Conservation (phyloP, 1,140 invertebrate genomes). For the Rhagoletis pomonella region DNA sequence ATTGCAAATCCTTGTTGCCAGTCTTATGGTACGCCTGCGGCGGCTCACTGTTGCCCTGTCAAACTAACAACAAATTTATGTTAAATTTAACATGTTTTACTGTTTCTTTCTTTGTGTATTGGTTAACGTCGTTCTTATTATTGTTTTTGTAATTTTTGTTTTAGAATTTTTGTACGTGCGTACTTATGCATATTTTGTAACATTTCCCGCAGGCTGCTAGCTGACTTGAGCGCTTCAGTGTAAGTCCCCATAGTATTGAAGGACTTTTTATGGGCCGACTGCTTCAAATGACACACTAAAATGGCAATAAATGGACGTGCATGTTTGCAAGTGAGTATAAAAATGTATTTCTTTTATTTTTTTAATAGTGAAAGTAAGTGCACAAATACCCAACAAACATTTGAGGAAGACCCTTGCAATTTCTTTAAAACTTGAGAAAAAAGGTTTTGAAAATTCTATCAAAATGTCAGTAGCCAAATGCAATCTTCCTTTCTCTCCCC, state of each 20-base stretch:
- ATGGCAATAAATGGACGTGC: constrained; percentile 14
- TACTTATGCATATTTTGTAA: constrained; percentile 23
- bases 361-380: neutral
- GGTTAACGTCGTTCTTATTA: neutral
- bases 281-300: constrained; percentile 41
- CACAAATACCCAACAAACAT: neutral
- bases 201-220: constrained; percentile 15
- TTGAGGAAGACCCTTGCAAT: neutral
- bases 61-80: constrained; percentile 53
- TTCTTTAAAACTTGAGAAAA: too few relatives aligned
- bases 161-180: neutral
- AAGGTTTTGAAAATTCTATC: too few relatives aligned
- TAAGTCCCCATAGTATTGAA: constrained; percentile 15
- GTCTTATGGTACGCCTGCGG: neutral
- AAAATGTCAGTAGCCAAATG: too few relatives aligned
- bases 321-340: neutral
- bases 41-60: constrained; percentile 13
- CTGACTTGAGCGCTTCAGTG: neutral
- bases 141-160: constrained; percentile 17
- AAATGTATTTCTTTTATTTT: neutral
- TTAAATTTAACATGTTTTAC: constrained; percentile 47
- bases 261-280: constrained; percentile 19
- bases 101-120: neutral
- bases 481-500: too few relatives aligned
- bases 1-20: constrained; percentile 7